phyloP scores from a whole-genome alignment of 2,888 invertebrate species.

The Meganola albula region DNA sequence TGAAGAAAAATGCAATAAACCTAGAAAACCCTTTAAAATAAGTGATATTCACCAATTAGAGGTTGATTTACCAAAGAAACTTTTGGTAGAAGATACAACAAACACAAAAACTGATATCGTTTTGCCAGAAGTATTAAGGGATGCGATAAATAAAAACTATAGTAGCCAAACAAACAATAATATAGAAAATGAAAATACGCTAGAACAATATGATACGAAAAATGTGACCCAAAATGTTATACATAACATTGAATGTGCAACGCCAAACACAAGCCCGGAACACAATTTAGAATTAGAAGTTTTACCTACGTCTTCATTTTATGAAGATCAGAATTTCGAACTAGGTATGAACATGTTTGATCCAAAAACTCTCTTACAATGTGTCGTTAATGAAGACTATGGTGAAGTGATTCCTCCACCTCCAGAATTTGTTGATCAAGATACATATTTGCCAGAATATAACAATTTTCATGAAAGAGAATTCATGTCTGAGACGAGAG shows the following conservation, averaged over 20 bases:
- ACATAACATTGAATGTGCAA: too few relatives aligned
- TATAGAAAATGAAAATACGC: too few relatives aligned
- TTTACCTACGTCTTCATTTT: too few relatives aligned
- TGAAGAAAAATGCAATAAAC: conserved; percentile 11
- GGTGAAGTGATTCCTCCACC: conserved; percentile 52
- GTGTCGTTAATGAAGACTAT: conserved; percentile 27
- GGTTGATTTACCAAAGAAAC: conserved; percentile 30
- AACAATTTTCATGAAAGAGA: conserved; percentile 2
- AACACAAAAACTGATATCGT: too few relatives aligned
- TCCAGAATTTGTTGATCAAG: conserved; percentile 44
- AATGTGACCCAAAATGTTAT: too few relatives aligned
- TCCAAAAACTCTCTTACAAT: conserved; percentile 55
- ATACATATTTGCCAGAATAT: conserved; percentile 5
- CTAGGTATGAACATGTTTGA: conserved; percentile 53
- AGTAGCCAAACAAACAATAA: too few relatives aligned
- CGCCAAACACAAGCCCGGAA: too few relatives aligned
- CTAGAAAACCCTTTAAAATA: conserved; percentile 52
- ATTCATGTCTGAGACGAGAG: neutral
- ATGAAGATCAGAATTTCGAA: conserved; percentile 25
- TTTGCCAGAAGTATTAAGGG: too few relatives aligned
- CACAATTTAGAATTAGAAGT: conserved; percentile 16
- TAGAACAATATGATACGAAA: too few relatives aligned
- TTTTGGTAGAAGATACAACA: conserved; percentile 18
- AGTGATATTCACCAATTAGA: conserved; percentile 44
- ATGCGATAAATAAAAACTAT: too few relatives aligned